Conservation (phyloP, 2,113 vertebrate genomes). For the Potamarius usumacintae region DNA sequence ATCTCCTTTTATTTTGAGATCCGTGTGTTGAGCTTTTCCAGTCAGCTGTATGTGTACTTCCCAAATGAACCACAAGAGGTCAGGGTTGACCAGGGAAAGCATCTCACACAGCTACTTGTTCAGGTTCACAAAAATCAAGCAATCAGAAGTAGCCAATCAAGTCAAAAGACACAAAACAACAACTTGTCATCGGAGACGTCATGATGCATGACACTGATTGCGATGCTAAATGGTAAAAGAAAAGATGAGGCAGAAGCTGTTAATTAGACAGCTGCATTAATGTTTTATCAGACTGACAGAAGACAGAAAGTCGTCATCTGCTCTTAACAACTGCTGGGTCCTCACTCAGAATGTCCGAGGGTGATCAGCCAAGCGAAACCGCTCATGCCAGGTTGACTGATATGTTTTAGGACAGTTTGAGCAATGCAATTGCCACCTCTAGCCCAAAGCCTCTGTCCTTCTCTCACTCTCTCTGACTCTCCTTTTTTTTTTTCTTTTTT, state of each 20-base stretch:
- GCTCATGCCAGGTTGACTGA: conserved; percentile 60
- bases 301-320: conserved; percentile 52
- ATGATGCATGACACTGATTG: conserved; percentile 57
- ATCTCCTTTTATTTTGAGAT: not conserved
- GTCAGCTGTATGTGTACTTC: conserved; percentile 13
- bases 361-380: conserved; percentile 48
- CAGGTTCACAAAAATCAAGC: not conserved
- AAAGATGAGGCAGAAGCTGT: conserved; percentile 47
- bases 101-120: not conserved
- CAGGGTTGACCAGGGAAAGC: conserved; percentile 60
- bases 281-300: conserved; percentile 56
- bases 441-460: not conserved
- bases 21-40: not conserved
- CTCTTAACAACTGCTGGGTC: conserved; percentile 27
- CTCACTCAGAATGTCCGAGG: conserved; percentile 24
- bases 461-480: conserved; percentile 43
- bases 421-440: conserved; percentile 50
- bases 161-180: not conserved
- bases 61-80: conserved; percentile 66
- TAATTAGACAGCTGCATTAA: conserved; percentile 59
- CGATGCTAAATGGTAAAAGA: conserved; percentile 38
- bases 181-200: conserved; percentile 4
- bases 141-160: not conserved
- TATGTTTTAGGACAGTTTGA: conserved; percentile 55
- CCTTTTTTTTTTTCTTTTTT: conserved; percentile 12